Evolutionary conservation across 1,140 invertebrate genomes (phyloP), one percentile per base, ranked within the genome.

Genomic region (Sitobion miscanthi): DNA sequence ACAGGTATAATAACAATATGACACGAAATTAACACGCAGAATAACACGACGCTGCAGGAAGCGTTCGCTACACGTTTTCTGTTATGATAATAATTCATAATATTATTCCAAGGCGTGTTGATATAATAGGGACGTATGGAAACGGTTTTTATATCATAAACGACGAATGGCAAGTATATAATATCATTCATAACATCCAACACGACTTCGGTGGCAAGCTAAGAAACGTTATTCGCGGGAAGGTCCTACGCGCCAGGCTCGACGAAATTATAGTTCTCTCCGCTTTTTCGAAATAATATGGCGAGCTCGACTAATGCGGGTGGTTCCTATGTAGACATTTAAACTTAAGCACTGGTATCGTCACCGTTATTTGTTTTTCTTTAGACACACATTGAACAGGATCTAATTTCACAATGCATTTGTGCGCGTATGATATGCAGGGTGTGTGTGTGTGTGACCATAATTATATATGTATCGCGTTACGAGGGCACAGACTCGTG

Each of bases 321-420:
- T 77, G 5, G 7, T 47, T 77, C n/a, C 30, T 77, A 35, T 77
- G 20, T 69, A n/a, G 62, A 77, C 62, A 77, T 77, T 77, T n/a
- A 77, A 77, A 35, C 62, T 77, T 77, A n/a, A 77, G 62, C 14
- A n/a, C 62, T n/a, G n/a, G 14, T 17, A 77, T 77, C 21, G 62
- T 77, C 30, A 77, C n/a, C n/a, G 62, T 77, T 77, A 77, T 77
- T n/a, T 77, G n/a, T n/a, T 77, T 35, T 77, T 77, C 62, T n/a
- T 77, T n/a, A 77, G 62, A 77, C 14, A n/a, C n/a, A 62, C 30
- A 30, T 9, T 30, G 30, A 30, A n/a, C 62, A n/a, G 14, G n/a
- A 77, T 77, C 62, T 77, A 77, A 77, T 77, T 77, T 35, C 62
- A 77, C 62, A 9, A 11, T 62, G 30, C 4, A 30, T 62, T 11